Evolutionary conservation across 2,113 vertebrate species (phyloP).

Genomic region (Nansenia antarctica): DNA sequence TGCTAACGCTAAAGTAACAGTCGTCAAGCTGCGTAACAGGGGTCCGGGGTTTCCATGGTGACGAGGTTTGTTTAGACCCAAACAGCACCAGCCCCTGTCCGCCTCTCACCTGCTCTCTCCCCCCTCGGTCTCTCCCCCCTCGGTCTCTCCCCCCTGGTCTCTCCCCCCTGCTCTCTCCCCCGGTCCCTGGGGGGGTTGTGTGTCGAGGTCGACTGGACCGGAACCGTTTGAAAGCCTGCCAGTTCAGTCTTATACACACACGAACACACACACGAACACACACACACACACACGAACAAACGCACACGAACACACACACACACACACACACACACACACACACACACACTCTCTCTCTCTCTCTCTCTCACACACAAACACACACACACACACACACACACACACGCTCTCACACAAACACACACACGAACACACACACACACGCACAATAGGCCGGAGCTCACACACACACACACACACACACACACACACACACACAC

Average conservation of each 20-base stretch:
- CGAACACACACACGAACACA: slow-evolving; percentile 13
- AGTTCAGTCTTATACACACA: slow-evolving; percentile 30
- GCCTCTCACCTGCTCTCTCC: slow-evolving; percentile 7
- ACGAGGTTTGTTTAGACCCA: slow-evolving; percentile 55
- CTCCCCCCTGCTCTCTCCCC: slow-evolving; percentile 10
- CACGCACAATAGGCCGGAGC: not conserved
- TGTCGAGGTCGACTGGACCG: slow-evolving; percentile 33
- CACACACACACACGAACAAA: not conserved
- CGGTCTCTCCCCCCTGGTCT: not conserved
- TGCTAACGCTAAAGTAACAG: slow-evolving; percentile 55
- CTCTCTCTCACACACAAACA: slow-evolving; percentile 2
- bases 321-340: slow-evolving; percentile 35
- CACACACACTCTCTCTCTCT: not conserved
- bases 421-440: too few species aligned
- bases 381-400: slow-evolving; percentile 35
- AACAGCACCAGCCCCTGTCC: slow-evolving; percentile 48
- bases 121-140: slow-evolving; percentile 11
- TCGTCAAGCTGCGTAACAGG: slow-evolving; percentile 52
- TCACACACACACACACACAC: slow-evolving; percentile 6
- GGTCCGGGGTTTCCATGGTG: slow-evolving; percentile 61
- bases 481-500: slow-evolving; percentile 27
- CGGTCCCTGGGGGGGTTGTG: slow-evolving; percentile 22
- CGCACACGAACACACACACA: slow-evolving; percentile 5
- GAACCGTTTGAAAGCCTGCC: slow-evolving; percentile 51
- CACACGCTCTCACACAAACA: not conserved